These are phyloP conservation scores for Noctua comes DNA, from an alignment of 2,888 invertebrate genomes.

Conservation along the genomic window DNA sequence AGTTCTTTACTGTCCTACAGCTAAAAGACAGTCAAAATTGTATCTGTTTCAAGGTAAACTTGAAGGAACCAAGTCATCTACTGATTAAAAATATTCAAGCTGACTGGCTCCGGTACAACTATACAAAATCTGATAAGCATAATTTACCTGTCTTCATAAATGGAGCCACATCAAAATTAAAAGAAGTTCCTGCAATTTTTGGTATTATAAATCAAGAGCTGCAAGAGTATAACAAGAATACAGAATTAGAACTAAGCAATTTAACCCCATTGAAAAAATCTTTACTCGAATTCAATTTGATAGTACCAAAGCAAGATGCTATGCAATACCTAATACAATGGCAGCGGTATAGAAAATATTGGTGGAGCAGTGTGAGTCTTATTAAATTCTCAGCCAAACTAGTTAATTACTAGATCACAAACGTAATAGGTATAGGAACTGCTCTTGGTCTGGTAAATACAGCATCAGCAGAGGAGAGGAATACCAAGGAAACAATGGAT, in stretches of 20 bases:
- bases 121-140: constrained; percentile 77
- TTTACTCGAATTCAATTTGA: constrained; percentile 81
- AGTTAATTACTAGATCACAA: not conserved
- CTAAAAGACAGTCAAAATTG: constrained; percentile 56
- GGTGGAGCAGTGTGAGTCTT: constrained; percentile 94
- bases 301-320: constrained; percentile 85
- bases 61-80: constrained; percentile 78
- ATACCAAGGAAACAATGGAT: not conserved
- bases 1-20: constrained; percentile 77
- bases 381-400: constrained; percentile 4
- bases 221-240: constrained; percentile 62
- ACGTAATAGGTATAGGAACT: not conserved
- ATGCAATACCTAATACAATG: constrained; percentile 93
- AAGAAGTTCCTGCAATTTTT: constrained; percentile 65
- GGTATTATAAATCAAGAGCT: constrained; percentile 71
- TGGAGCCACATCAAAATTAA: constrained; percentile 47
- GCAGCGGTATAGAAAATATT: constrained; percentile 94
- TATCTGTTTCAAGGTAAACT: constrained; percentile 68
- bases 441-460: not conserved
- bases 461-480: not conserved
- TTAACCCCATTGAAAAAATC: constrained; percentile 66
- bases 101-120: constrained; percentile 81
- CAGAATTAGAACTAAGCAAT: constrained; percentile 63
- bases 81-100: constrained; percentile 80
- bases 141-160: constrained; percentile 76